Base-by-base conservation (phyloP, 2,888 invertebrate genomes). In the Leptopilina myrica region DNA sequence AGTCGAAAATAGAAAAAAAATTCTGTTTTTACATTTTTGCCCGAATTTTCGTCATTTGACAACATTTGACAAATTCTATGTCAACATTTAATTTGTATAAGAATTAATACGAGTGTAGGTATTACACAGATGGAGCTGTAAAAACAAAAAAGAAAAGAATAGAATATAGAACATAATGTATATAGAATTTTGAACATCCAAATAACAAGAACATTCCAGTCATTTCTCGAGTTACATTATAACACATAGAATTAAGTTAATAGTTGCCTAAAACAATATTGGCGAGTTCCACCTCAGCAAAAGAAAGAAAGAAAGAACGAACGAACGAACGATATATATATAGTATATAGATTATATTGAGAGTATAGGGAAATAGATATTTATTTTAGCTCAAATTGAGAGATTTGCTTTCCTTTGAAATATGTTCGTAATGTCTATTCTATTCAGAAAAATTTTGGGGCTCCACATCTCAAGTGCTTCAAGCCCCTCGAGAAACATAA, bases 381-480 rank as follows among this genome's bases (percentile, higher is more conserved):
- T 73, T 73, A 73, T 73, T 73, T 73, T 73, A 26, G 56, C 14
- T 73, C 7, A 73, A 73, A 12, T 53, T 73, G 62, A 26, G 33
- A 33, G 53, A 53, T 33, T 73, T 73, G 49, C 69, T 56, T 53
- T 56, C 33, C 14, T 73, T 73, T 73, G 20, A 53, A 73, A 33
- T 49, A 53, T 53, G 49, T 49, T 69, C 67, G 4, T 49, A 49
- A 7, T 69, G 20, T 49, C 67, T 20, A 69, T 69, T 53, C 56
- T 53, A 56, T 73, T 73, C 33, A 73, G 56, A 49, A 53, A n/a
- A 33, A 20, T 78, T 78, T 78, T 81, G 73, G 76, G 76, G 78
- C 78, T 81, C 79, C 82, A 82, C 86, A 84, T 73, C 49, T 56
- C 69, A 73, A 73, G 69, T 86, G 87, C 86, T 85, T 84, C 83